These are phyloP conservation scores for Nyleta sp. DNA, from an alignment of 2,888 invertebrate species.

Conservation along the genomic window DNA sequence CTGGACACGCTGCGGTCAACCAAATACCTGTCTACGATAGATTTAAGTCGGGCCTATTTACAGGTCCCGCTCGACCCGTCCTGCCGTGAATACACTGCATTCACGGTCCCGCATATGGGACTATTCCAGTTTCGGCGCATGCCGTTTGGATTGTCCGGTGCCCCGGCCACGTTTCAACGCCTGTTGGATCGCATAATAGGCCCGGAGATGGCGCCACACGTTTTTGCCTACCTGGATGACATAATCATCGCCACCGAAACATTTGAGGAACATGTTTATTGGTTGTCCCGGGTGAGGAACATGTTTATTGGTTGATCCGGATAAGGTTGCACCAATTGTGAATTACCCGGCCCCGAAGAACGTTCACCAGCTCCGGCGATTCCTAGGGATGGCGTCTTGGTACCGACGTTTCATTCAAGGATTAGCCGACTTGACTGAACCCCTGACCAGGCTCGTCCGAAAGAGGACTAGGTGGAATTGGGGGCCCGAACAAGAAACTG, in stretches of 20 bases:
- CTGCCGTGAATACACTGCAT: neutral
- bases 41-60: constrained; percentile 4
- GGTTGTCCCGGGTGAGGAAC: too few species aligned
- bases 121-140: constrained; percentile 58
- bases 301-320: constrained; percentile 56
- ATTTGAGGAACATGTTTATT: too few species aligned
- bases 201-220: too few species aligned
- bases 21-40: constrained; percentile 1
- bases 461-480: too few species aligned
- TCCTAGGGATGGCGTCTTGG: constrained; percentile 65
- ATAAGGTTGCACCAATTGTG: constrained; percentile 22
- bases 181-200: too few species aligned
- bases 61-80: neutral
- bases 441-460: neutral
- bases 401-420: constrained; percentile 12
- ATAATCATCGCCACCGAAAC: too few species aligned
- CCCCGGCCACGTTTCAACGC: too few species aligned
- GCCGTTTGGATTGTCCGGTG: too few species aligned
- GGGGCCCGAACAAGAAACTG: too few species aligned
- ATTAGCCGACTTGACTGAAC: neutral
- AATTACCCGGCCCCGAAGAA: too few species aligned
- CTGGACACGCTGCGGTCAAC: constrained; percentile 2
- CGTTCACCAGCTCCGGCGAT: constrained; percentile 62
- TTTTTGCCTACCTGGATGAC: too few species aligned
- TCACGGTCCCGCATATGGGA: too few species aligned